Base-by-base conservation (phyloP, 1,140 invertebrate genomes). In the Temnothorax curvispinosus region DNA sequence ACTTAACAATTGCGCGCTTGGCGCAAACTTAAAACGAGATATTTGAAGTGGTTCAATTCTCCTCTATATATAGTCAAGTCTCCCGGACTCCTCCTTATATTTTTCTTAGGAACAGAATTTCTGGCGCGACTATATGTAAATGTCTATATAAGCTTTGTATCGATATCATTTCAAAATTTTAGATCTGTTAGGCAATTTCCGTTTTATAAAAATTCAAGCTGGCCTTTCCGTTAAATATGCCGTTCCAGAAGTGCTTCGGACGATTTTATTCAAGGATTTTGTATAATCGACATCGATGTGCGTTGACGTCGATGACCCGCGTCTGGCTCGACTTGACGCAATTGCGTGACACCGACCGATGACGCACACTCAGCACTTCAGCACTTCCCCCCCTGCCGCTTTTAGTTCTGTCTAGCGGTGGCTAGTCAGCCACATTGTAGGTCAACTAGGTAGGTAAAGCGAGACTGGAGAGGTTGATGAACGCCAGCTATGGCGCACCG, bases 381-480 rank as follows among this genome's bases (percentile, higher is more conserved):
- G n/a, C n/a, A n/a, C n/a, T n/a, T n/a, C n/a, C n/a, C 52, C 52
- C 21, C 44, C 38, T 41, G n/a, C 44, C 18, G 52, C 8, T 62
- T 80, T 56, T 85, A 35, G 54, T 69, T 58, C 35, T 54, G 32
- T 85, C 86, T 72, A 85, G 75, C 32, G 50, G 44, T 56, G 71
- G 62, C 58, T 67, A 74, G 72, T 87, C 76, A 47, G 86, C 67
- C 38, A 52, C 62, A 86, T 88, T 89, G 87, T 89, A 89, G 88
- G 88, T 89, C 87, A 89, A 62, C 67, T 47, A 88, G 88, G 56
- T 76, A 50, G 82, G 56, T 27, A 86, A 50, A 75, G 58, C 47
- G 11, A 84, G 77, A 47, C 41, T 64, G 21, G 50, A 32, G 58
- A 88, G 87, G 75, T 89, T 88, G 87, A 81, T 86, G 87, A 89